Evolutionary conservation across 2,888 invertebrate genomes (phyloP), one percentile per base, ranked within the genome.

Genomic region (Danaus chrysippus): DNA sequence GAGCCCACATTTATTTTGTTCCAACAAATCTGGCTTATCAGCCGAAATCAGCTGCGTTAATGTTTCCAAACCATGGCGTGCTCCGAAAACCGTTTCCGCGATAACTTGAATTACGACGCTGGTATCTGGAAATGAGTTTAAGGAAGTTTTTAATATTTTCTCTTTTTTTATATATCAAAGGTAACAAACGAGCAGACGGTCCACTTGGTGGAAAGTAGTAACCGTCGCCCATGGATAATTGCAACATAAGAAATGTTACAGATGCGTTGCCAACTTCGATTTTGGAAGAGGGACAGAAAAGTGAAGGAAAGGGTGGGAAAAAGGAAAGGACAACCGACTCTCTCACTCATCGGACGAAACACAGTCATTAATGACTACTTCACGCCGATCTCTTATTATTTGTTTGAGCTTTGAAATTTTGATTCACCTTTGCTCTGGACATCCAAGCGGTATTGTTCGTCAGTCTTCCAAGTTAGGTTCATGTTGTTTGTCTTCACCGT

Each of bases 11-110:
- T 84, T 69, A 13, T 70, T 66, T 8, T 74, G 64, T 41, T 77
- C 75, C 0, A 81, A 74, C 67, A 68, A 78, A 3, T 83, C 79
- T 1, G 78, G 72, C 49, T 70, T 75, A 56, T 84, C 84, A 1
- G 86, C 71, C 1, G 88, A 80, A 1, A 94, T 91, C 59, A 96
- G 81, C 72, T 97, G 96, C 1, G 93, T 92, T 54, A 96, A 86
- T 0, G 96, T 94, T 81, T 97, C 96, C 55, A 96, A 80, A 0
- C 92, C 96, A 74, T 96, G 95, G 0, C 96, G 92, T 0, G 93
- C 94, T 0, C 96, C 96, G 76, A 92, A 96, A 5, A 94, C 92
- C 0, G 94, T 94, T 44, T 83, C 82, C 0, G 93, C 93, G 19
- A 79, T 78, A 43, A 95, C 92, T 41, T 89, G 86, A 0, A 93